Base-by-base conservation (phyloP, 1,140 invertebrate genomes). In the Drosophila biarmipes region DNA sequence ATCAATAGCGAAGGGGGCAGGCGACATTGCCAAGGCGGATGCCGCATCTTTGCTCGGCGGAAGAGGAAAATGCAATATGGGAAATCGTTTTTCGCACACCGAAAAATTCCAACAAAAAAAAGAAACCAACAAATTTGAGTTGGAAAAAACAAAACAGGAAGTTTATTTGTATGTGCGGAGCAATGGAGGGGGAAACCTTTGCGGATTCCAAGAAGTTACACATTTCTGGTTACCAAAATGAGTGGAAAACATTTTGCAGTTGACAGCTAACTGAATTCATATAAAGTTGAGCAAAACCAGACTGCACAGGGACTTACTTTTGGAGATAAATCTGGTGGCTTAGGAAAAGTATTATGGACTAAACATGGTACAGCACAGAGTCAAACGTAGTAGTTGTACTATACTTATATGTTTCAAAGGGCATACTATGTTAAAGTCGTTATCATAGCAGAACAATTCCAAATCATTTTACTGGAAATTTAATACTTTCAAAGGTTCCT, bases 11-110 rank as follows among this genome's bases (percentile, higher is more conserved):
- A 62, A 62, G 21, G 19, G 61, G 61, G 66, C 48, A 56, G 46
- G 66, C 51, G 56, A 62, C 64, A 52, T 52, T 42, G 67, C 57
- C 59, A 57, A 54, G 81, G 67, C 85, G 85, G 85, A 89, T 84
- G 80, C 68, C 58, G 84, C 85, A 84, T 79, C 84, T 80, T 82
- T 64, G 85, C 80, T 86, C 66, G 63, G 43, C 85, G 85, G 86
- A 90, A 90, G 64, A 85, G 85, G 85, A 90, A 90, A 90, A 85
- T 90, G 85, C 85, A 90, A 90, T 90, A 90, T 90, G 90, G 85
- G 85, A 90, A 90, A 90, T 90, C 85, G 85, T 90, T 90, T 89
- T 90, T 87, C 84, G 84, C 82, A 87, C 82, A 87, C 63, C 78
- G 69, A 69, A 80, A 45, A 68, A 74, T 73, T 71, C 34, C 52